Evolutionary conservation across 2,797 vertebrate genomes (phyloP), one percentile per base, ranked within the genome.

Genomic region (Cirrhinus molitorella): DNA sequence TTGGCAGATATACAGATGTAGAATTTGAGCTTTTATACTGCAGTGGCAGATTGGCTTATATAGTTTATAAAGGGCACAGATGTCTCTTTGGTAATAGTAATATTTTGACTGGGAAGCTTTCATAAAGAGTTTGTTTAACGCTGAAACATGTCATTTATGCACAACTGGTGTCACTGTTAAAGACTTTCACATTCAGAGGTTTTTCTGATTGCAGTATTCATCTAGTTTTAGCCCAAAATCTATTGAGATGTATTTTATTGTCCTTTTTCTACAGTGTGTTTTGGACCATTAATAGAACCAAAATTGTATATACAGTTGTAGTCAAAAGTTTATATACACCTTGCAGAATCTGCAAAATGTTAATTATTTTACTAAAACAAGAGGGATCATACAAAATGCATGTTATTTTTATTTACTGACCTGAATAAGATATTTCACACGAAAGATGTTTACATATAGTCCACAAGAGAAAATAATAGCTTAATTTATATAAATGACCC

Each of bases 1-100:
- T 79, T 87, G 75, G 57, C 61, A 85, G 73, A 34, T 51, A 65
- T 25, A 65, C 70, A 40, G 70, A 81, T 81, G 70, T 81, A 63
- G 28, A 81, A 73, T 73, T 19, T 65, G 10, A 81, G 70, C 57
- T 81, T 81, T 73, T 73, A 72, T 81, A 73, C 73, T 81, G 21
- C 31, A 51, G 70, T 81, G 80, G 45, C 80, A 81, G 68, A 81
- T 63, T 10, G 11, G 68, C 21, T 40, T 81, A 51, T 81, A 65
- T 25, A 31, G 28, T 73, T 47, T 71, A 51, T 73, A 81, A 81
- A 51, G 37, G 45, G 70, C 67, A 31, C 66, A 71, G 37, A 45
- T 80, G 70, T 71, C 19, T 72, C 40, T 72, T 47, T 40, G 40
- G 40, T 51, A 63, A 73, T 81, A 37, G 40, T 51, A 63, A 73